Base-by-base conservation (phyloP, 2,797 vertebrate species). In the Pipistrellus nathusii region DNA sequence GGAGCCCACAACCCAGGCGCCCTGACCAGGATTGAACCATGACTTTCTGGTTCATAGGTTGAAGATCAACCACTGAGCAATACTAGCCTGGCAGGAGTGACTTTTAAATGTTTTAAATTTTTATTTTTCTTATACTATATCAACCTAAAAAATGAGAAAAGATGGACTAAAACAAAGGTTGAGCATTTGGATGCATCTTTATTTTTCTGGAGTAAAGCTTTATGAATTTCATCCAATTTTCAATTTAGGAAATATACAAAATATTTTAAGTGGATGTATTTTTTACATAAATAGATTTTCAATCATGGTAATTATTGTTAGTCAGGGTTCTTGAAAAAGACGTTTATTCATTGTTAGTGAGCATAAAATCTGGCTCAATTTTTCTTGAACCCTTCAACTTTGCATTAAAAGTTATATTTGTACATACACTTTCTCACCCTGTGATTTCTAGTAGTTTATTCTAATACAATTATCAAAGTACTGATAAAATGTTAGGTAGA, bases 111-210 rank as follows among this genome's bases (percentile, higher is more conserved):
- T 21, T 80, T 78, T 91, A 30, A 30, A 51, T 20, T 35, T 83
- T 78, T 57, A 66, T 32, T n/a, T 85, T 48, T 87, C n/a, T 32
- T 11, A n/a, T 68, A 32, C 1, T 35, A 27, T 57, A n/a, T 46
- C 14, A 59, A 27, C 27, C 78, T 23, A 46, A 69, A 77, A 94
- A 83, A 78, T 77, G 72, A 91, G 77, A 35, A 84, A 88, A 77
- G 8, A 1, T 55, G 8, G 14, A n/a, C 46, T 57, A 64, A 64
- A 11, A 25, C 0, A 3, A 17, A 23, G 11, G 20, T 38, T 25
- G 27, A 30, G 5, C 57, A 64, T 86, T 53, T 30, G 20, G n/a
- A 38, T 66, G 2, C 1, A 51, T 38, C 20, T 25, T 83, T 66
- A 51, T 83, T 84, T 93, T 85, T 30, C 2, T 35, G 8, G 18